phyloP scores from a whole-genome alignment of 2,113 vertebrate species.

The Heptranchias perlo region DNA sequence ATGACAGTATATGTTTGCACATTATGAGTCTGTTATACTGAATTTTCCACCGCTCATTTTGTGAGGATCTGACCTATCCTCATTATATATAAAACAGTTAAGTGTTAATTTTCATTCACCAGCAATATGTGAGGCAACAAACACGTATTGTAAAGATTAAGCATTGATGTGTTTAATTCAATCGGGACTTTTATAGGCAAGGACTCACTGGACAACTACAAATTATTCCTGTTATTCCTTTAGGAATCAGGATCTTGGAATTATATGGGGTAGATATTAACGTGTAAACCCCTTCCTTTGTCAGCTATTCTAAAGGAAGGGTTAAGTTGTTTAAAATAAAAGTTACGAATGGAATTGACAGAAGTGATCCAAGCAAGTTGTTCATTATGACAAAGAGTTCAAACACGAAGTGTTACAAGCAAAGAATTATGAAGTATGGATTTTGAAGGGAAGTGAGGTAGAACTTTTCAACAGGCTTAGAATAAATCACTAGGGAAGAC shows the following conservation, averaged over 20 bases:
- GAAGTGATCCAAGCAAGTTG: background rate
- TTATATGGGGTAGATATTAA: background rate
- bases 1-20: background rate
- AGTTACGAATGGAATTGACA: background rate
- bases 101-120: background rate
- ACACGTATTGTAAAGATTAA: background rate
- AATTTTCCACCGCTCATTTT: background rate
- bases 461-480: background rate
- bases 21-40: no score
- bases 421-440: background rate
- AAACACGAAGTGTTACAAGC: background rate
- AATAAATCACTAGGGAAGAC: background rate
- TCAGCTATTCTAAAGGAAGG: background rate
- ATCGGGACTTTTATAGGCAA: background rate
- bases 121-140: background rate
- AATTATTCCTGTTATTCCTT: background rate
- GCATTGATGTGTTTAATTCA: background rate
- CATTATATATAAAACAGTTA: background rate
- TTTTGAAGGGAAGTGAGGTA: background rate
- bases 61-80: background rate
- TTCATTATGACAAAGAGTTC: background rate
- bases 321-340: background rate
- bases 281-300: no score
- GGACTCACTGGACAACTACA: background rate
- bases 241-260: background rate